These are phyloP conservation scores for Pangasius macronema DNA, from an alignment of 2,797 vertebrate genomes.

Conservation along the genomic window DNA sequence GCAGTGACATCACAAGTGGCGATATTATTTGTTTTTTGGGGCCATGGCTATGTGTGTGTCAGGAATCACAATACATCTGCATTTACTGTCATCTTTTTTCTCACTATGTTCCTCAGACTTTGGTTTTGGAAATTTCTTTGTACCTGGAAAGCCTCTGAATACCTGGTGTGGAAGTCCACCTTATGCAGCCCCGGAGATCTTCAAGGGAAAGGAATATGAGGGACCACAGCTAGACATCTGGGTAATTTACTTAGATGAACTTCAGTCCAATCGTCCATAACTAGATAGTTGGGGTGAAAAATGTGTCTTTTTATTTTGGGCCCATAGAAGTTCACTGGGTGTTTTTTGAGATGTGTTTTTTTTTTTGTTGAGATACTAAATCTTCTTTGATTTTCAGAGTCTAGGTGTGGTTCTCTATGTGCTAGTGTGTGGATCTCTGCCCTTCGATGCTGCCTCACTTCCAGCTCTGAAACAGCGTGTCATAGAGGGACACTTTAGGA, in stretches of 20 bases:
- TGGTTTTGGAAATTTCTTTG: slow-evolving; percentile 88
- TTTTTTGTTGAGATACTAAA: neutral
- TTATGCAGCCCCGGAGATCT: slow-evolving; percentile 85
- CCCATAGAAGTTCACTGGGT: neutral
- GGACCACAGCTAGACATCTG: slow-evolving; percentile 87
- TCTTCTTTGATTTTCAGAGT: slow-evolving; percentile 71
- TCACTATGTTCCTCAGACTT: slow-evolving; percentile 74
- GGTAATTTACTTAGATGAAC: slow-evolving; percentile 66
- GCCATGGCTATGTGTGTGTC: neutral
- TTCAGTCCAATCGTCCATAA: neutral
- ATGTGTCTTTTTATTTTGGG: neutral
- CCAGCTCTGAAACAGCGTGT: slow-evolving; percentile 82
- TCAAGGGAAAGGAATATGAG: slow-evolving; percentile 85
- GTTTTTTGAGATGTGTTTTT: neutral
- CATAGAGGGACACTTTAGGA: slow-evolving; percentile 83
- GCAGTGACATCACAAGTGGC: neutral
- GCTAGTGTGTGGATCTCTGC: slow-evolving; percentile 82
- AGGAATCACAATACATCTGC: neutral
- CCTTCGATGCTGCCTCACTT: slow-evolving; percentile 83
- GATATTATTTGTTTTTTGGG: neutral
- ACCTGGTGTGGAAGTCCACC: slow-evolving; percentile 89
- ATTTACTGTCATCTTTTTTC: neutral
- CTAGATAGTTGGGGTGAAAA: neutral
- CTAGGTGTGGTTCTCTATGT: slow-evolving; percentile 86
- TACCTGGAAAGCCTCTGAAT: slow-evolving; percentile 78